Evolutionary conservation across 2,888 invertebrate genomes (phyloP).

Genomic region (Unio delphinus): DNA sequence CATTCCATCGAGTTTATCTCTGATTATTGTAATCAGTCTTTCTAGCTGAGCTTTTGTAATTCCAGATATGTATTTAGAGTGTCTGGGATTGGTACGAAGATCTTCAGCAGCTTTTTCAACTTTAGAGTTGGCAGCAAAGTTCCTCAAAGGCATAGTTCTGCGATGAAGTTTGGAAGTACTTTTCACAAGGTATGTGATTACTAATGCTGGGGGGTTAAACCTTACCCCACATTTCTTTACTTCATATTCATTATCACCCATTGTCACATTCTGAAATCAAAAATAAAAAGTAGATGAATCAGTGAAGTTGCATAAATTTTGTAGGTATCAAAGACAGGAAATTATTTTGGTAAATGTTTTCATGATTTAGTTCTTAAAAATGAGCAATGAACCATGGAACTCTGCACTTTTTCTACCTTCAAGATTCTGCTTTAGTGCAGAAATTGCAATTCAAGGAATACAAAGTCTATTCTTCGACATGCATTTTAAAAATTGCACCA

Average conservation of each 20-base stretch:
- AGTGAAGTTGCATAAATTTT: too few species aligned
- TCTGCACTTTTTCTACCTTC: too few species aligned
- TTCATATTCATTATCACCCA: slow-evolving; percentile 33
- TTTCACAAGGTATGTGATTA: slow-evolving; percentile 64
- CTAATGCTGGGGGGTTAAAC: slow-evolving; percentile 69
- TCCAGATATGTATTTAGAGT: slow-evolving; percentile 67
- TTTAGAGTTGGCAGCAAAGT: slow-evolving; percentile 70
- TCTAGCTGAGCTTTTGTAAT: slow-evolving; percentile 71
- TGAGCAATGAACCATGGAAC: too few species aligned
- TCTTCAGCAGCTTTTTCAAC: slow-evolving; percentile 67
- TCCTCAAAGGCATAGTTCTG: slow-evolving; percentile 73
- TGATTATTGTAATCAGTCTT: slow-evolving; percentile 72
- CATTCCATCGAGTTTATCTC: slow-evolving; percentile 71
- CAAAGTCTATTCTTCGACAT: too few species aligned
- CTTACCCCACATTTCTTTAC: slow-evolving; percentile 69
- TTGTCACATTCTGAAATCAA: slow-evolving; percentile 21
- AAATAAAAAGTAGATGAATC: slow-evolving; percentile 1
- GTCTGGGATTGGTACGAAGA: slow-evolving; percentile 65
- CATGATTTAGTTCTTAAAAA: too few species aligned
- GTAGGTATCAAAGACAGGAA: too few species aligned
- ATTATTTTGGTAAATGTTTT: too few species aligned
- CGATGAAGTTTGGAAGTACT: slow-evolving; percentile 63
- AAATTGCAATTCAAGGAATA: too few species aligned
- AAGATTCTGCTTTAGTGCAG: too few species aligned
- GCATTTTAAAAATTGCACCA: too few species aligned